Evolutionary conservation across 2,797 vertebrate species (phyloP), one percentile per base, ranked within the genome.

Genomic region (Acanthurus lineatus): DNA sequence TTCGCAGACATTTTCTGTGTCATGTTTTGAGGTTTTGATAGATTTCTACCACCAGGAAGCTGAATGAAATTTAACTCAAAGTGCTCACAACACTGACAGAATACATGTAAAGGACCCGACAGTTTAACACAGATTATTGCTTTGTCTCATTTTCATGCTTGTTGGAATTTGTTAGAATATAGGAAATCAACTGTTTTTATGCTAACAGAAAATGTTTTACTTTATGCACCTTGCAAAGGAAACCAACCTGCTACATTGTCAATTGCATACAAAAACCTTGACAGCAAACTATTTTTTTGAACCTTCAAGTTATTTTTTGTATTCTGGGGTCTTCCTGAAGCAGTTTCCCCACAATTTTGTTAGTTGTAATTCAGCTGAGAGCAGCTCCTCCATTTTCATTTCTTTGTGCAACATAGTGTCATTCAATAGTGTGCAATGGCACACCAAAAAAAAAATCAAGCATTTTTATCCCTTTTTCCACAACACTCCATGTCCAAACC

Each of bases 1-100:
- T 49, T 67, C n/a, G 56, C 61, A 71, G 69, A 61, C 14, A 52
- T 6, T 68, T 66, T 48, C 57, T 10, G 38, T 40, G 53, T 76
- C 0, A 51, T 22, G 40, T 35, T 40, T 16, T 0, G 3, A 28
- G 14, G 38, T 25, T 25, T 25, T 25, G 25, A 25, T 25, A 61
- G 15, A 38, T 32, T 22, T 53, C 28, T 22, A 49, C n/a, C 58
- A 52, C 16, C 15, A 19, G 17, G 17, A 15, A 79, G 52, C 49
- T 25, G 38, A 79, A 20, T 53, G 11, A 14, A 61, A 28, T 71
- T 52, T 19, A 6, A 52, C 47, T 65, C 45, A 15, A 6, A 22
- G 11, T 1, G 2, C 17, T 45, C 48, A 28, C 25, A 44, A 59
- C 6, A 44, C 4, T 38, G 17, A 57, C 64, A 48, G 48, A 56